Evolutionary conservation across 1,140 invertebrate genomes (phyloP), one percentile per base, ranked within the genome.

Genomic region (Sesamia nonagrioides): DNA sequence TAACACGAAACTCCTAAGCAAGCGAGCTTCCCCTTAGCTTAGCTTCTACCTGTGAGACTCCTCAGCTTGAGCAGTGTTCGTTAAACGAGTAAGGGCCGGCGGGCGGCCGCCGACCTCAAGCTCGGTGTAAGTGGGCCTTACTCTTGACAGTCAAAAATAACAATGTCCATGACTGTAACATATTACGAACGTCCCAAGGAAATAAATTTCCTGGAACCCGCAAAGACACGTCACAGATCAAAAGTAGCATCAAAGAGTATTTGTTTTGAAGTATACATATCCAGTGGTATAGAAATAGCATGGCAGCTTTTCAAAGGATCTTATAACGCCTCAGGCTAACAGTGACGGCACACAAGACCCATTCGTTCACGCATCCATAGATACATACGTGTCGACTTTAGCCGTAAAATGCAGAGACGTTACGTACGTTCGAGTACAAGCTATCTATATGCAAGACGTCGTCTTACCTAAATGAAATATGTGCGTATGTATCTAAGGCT

Each of bases 401-500:
- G 6, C 37, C 33, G 3, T 61, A 61, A 61, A 61, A n/a, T 61
- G 40, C 15, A 35, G 15, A 61, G 60, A 61, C 35, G 60, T 40
- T 40, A 35, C n/a, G 15, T 61, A 61, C n/a, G 17, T 61, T 40
- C 52, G 18, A 54, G 52, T 54, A 61, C 60, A 61, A 37, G 33
- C 33, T 8, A 17, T 50, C 45, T 50, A n/a, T 6, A 13, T 2
- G 45, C 13, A n/a, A 50, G 4, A 50, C 15, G 15, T 0, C 45
- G 15, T n/a, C 15, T 13, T n/a, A 50, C 45, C 15, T 50, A 50
- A 50, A 13, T 50, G 45, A 13, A 50, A 13, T 13, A 50, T 50
- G 15, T 50, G 15, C 45, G 15, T 27, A 27, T 27, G 27, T 27
- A 27, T 40, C 9, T 40, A 40, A 40, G 37, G 37, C 37, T 40